phyloP scores from a whole-genome alignment of 2,113 vertebrate species.

The Tamias sibiricus region DNA sequence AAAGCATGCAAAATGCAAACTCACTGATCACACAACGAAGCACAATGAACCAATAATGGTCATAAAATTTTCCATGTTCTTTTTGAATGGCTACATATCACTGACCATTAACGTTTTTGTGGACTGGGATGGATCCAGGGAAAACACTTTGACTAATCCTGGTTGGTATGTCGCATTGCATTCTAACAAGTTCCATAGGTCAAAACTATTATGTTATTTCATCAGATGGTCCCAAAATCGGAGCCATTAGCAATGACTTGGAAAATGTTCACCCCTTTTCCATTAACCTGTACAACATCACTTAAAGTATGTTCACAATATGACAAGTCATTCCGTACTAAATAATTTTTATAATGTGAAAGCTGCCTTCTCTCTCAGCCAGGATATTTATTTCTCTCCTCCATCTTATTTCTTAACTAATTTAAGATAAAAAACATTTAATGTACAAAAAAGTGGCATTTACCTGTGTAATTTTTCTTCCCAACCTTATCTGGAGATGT shows the following conservation, averaged over 20 bases:
- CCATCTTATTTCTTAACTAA: conserved; percentile 56
- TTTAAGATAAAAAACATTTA: conserved; percentile 28
- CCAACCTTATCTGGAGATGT: conserved; percentile 23
- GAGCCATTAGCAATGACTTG: neutral
- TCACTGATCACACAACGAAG: neutral
- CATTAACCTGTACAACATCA: conserved; percentile 23
- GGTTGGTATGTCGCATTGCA: neutral
- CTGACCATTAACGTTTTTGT: neutral
- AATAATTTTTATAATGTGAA: conserved; percentile 12
- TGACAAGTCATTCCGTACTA: neutral
- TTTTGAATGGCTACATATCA: neutral
- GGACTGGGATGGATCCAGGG: neutral
- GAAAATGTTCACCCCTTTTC: conserved; percentile 42
- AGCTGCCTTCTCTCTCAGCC: conserved; percentile 9
- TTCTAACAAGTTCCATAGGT: neutral
- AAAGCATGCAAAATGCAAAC: conserved; percentile 19
- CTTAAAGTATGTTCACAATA: conserved; percentile 56
- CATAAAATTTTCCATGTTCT: neutral
- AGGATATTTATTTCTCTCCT: conserved; percentile 14
- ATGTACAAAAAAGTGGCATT: too few relatives aligned
- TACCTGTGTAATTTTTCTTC: conserved; percentile 10
- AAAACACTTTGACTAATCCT: neutral
- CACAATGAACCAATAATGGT: neutral
- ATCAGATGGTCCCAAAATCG: conserved; percentile 38
- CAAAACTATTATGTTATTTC: neutral